These are phyloP conservation scores for Crotalus tigris DNA, from an alignment of 2,113 vertebrate species.

Conservation along the genomic window DNA sequence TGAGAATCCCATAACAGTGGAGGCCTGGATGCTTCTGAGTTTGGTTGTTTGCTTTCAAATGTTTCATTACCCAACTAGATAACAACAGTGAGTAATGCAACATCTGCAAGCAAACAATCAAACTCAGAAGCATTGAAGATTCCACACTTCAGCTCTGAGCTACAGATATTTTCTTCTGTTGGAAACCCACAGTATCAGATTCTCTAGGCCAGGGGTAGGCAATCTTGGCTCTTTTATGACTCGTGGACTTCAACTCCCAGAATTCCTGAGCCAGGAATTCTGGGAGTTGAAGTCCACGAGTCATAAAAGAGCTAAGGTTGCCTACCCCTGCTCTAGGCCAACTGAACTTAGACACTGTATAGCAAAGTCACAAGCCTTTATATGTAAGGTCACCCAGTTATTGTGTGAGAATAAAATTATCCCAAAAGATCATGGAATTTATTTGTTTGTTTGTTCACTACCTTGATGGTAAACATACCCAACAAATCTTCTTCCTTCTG, in stretches of 20 bases:
- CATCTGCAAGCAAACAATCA: neutral
- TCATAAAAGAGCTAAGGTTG: too few species aligned
- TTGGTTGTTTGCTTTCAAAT: neutral
- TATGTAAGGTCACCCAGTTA: neutral
- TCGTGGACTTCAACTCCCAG: too few species aligned
- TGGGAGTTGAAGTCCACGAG: too few species aligned
- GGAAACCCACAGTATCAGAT: neutral
- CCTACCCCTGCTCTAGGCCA: neutral
- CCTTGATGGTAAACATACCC: neutral
- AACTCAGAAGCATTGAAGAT: neutral
- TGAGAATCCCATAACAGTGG: neutral
- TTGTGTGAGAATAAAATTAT: neutral
- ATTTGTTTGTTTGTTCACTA: neutral
- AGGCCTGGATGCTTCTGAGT: neutral
- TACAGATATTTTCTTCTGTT: neutral
- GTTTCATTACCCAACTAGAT: neutral
- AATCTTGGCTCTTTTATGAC: too few species aligned
- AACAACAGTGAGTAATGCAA: neutral
- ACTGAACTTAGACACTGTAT: neutral
- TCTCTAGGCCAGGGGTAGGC: neutral
- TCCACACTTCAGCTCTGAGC: neutral
- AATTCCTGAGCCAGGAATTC: too few species aligned
- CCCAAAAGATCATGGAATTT: neutral
- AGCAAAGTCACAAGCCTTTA: neutral
- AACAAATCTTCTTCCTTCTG: neutral